Evolutionary conservation across 2,797 vertebrate species (phyloP), one percentile per base, ranked within the genome.

Genomic region (Limosa lapponica): DNA sequence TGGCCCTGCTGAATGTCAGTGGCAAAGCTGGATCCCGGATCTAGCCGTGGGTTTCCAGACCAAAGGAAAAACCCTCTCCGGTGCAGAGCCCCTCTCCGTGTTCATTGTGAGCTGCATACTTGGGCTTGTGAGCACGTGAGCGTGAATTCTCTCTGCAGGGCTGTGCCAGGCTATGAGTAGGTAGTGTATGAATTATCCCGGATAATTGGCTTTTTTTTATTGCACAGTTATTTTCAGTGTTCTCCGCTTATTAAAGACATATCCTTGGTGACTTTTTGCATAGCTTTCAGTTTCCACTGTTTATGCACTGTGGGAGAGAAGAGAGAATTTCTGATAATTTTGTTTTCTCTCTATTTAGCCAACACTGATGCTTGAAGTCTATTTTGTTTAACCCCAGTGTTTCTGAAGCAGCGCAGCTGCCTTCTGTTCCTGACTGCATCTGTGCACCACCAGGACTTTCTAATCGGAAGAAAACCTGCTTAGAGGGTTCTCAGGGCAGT

Each of bases 271-370:
- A 24, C 87, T 82, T 90, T 78, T 43, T 58, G 89, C 58, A 90
- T 83, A 89, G 86, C 82, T 95, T 91, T 87, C 83, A 74, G 75
- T 84, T 70, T 91, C 92, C 5, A 41, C 84, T 95, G 84, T 91
- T 95, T 88, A 67, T 36, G 34, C 91, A 36, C 84, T 65, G 74
- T 92, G 91, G 87, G 84, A 88, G 90, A 92, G 88, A 78, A 85
- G 87, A 93, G 95, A 95, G 87, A 94, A 91, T 91, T 94, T 73
- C 19, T 52, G 82, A 91, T 96, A 55, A 62, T 93, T 89, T 67
- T 93, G 89, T 95, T 92, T 93, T 93, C 91, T 70, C 92, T 94
- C 93, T 89, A 13, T 89, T 95, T 93, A 96, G 89, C 87, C 18
- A 59, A 81, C 84, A 81, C 78, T 36, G 85, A 48, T 89, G 81